A percentile compares a stretch with the other conserved stretches of the same genome.
These are phyloP conservation scores for Amblyteles armatorius DNA, from an alignment of 2,888 invertebrate genomes.

Conservation along the genomic window DNA sequence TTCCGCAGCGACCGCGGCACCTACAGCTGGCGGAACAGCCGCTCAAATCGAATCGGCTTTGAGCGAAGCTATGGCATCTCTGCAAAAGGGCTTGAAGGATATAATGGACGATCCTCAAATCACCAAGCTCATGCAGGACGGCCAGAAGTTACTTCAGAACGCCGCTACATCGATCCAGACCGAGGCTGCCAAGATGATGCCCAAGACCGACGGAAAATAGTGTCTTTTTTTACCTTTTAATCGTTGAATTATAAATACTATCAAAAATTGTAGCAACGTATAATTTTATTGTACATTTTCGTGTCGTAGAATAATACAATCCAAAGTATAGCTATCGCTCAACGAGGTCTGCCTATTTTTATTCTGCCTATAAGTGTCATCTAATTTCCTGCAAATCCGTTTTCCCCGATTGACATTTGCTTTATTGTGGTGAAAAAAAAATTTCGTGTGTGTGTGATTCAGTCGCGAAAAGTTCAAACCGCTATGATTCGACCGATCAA, in stretches of 20 bases:
- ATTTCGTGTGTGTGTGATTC: too few relatives aligned
- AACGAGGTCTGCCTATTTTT: background rate
- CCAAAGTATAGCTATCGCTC: background rate
- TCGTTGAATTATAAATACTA: background rate
- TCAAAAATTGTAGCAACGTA: background rate
- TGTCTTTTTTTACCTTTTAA: background rate
- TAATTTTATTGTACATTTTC: constrained; percentile 1
- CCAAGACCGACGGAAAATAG: constrained; percentile 70
- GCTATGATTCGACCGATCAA: too few relatives aligned
- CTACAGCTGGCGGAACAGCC: constrained; percentile 11
- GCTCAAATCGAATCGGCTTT: constrained; percentile 60
- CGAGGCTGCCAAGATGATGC: constrained; percentile 73
- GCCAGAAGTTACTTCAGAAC: constrained; percentile 69
- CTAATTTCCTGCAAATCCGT: too few relatives aligned
- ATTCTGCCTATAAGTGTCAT: too few relatives aligned
- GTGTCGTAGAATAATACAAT: constrained; percentile 6
- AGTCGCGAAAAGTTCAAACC: too few relatives aligned
- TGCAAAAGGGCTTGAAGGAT: constrained; percentile 68
- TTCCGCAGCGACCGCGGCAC: background rate
- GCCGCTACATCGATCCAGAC: constrained; percentile 71
- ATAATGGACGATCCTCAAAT: constrained; percentile 71
- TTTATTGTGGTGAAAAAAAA: too few relatives aligned
- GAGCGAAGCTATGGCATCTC: constrained; percentile 60
- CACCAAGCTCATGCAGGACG: constrained; percentile 69
- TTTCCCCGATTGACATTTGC: too few relatives aligned